Evolutionary conservation across 2,888 invertebrate species (phyloP).

Genomic region (Lochmaea capreae): DNA sequence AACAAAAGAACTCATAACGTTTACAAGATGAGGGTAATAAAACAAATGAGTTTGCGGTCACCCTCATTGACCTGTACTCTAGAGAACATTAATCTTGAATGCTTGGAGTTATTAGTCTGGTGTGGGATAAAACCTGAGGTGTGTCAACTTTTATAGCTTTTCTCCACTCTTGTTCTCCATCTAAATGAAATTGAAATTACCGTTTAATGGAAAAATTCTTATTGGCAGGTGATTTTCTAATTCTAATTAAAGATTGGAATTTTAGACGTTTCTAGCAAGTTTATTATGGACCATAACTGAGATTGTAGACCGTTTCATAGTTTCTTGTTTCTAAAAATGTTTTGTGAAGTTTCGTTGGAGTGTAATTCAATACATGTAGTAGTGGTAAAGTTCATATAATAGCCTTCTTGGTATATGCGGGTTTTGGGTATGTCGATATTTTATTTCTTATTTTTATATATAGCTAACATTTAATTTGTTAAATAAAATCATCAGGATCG

Average conservation of each 20-base stretch:
- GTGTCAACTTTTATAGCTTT: constrained; percentile 29
- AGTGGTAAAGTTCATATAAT: too few relatives aligned
- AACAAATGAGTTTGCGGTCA: constrained; percentile 34
- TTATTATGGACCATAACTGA: too few relatives aligned
- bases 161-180: not conserved
- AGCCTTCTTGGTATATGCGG: too few relatives aligned
- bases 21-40: constrained; percentile 28
- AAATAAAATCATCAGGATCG: too few relatives aligned
- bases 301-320: too few relatives aligned
- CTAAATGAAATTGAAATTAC: not conserved
- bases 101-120: constrained; percentile 24
- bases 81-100: constrained; percentile 27
- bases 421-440: too few relatives aligned
- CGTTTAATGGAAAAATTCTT: not conserved
- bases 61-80: constrained; percentile 31
- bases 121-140: constrained; percentile 27
- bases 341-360: too few relatives aligned
- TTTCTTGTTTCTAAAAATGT: too few relatives aligned
- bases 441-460: too few relatives aligned
- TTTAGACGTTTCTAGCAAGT: too few relatives aligned
- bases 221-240: not conserved
- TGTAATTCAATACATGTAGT: too few relatives aligned
- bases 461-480: too few relatives aligned
- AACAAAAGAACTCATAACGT: constrained; percentile 13
- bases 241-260: not conserved